Base-by-base conservation (phyloP, 2,113 vertebrate genomes). In the Felis chaus region DNA sequence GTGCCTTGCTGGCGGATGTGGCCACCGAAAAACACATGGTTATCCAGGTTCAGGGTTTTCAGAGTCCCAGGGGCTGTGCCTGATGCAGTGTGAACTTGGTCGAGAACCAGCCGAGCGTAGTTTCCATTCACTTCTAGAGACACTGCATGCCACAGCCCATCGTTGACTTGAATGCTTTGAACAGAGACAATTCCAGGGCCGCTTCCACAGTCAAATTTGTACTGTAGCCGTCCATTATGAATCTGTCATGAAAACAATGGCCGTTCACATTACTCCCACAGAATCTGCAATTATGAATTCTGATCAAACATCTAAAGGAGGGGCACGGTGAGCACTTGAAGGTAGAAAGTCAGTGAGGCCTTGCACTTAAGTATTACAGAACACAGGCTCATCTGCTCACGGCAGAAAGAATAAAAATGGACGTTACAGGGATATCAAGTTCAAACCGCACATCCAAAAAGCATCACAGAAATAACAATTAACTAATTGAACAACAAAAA, bases 121-220 rank as follows among this genome's bases (percentile, higher is more conserved):
- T 99, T 99, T 1, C 99, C 99, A 0, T 99, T 99, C 96, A 99
- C 99, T 97, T 99, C 99, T 31, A 99, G 99, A 0, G 99, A 99
- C 48, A 99, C 97, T 0, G 99, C 98, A 96, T 99, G 99, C 99
- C 99, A 99, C 95, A 99, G 99, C 31, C 99, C 99, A 27, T 99
- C 99, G 0, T 99, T 99, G 39, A 99, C 99, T 95, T 99, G 99
- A 69, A 99, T 99, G 97, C 99, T 99, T 96, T 99, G 99, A 83
- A 99, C 99, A 0, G 99, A 99, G 79, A 99, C 99, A 3, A 99
- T 99, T 29, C 99, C 99, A 0, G 99, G 99, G 5, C 99, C 99
- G 2, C 99, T 99, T 97, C 99, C 99, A 76, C 99, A 99, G 98
- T 99, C 99, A 63, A 99, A 99, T 97, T 99, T 99, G 98, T 99